Base-by-base conservation (phyloP, 2,113 vertebrate genomes). In the Melozone crissalis region DNA sequence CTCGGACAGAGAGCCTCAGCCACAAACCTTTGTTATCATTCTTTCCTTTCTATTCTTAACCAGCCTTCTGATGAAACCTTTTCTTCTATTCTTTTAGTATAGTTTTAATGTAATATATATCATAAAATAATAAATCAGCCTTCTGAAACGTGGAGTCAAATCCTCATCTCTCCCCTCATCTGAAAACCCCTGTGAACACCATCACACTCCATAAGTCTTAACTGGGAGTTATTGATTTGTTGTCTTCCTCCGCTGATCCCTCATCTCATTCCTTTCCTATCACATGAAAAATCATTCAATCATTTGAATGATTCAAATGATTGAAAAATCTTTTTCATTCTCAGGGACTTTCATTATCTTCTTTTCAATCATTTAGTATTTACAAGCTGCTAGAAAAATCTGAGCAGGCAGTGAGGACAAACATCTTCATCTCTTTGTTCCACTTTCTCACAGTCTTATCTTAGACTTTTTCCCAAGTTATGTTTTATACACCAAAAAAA, bases 211-310 rank as follows among this genome's bases (percentile, higher is more conserved):
- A 11, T 5, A 15, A 2, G 31, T 22, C 15, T 37, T 81, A 35
- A 21, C 17, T 54, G 6, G 26, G 26, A 65, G 21, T n/a, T 61
- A 61, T 1, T 73, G 26, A 26, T 37, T 21, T 17, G 13, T 19
- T 6, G 3, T 22, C 21, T 75, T 83, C 47, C 15, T 52, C 24
- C 18, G 13, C 26, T 72, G 17, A 69, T 62, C 13, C 8, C 4
- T 69, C 0, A 0, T 7, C 67, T 88, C 2, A 1, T 12, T 59
- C 13, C 2, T 66, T 49, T 69, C 35, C 31, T 54, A 17, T 8
- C 23, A 26, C 3, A n/a, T 9, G 10, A 52, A 84, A 27, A 19
- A 66, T 5, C 24, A 51, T 26, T 26, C 49, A 49, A 49, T 26
- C 24, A 51, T 51, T 51, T 51, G 24, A 26, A 51, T 26, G 24